Conservation (phyloP, 2,797 vertebrate species). For the Gallinago nigripennis region DNA sequence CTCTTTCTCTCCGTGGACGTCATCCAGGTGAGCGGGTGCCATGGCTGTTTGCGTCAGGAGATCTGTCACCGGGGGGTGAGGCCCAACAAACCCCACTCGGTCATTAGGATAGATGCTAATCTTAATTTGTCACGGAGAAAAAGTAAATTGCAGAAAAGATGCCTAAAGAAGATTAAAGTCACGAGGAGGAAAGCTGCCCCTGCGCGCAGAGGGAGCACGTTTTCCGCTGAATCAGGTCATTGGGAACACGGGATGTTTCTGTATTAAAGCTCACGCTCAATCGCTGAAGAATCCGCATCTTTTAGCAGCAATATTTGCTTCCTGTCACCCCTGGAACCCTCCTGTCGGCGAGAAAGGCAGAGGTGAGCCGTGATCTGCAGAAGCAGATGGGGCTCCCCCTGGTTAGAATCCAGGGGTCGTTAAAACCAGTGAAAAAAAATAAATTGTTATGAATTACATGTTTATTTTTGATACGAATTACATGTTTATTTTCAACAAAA, state of each 20-base stretch:
- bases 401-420: rapidly evolving
- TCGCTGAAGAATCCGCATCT: background rate
- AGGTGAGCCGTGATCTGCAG: background rate
- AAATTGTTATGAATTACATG: rapidly evolving
- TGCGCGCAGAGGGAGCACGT: background rate
- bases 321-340: background rate
- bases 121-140: background rate
- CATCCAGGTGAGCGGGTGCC: background rate
- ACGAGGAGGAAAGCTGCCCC: background rate
- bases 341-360: background rate
- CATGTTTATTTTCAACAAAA: rapidly evolving
- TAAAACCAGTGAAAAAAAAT: rapidly evolving
- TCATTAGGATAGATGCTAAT: conserved; percentile 25
- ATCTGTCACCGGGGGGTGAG: background rate
- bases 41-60: background rate
- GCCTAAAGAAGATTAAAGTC: background rate
- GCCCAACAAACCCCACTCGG: background rate
- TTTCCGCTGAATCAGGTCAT: background rate
- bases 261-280: background rate
- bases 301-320: background rate
- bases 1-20: too few species aligned
- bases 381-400: background rate
- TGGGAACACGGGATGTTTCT: rapidly evolving
- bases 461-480: background rate
- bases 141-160: background rate